Evolutionary conservation across 1,140 invertebrate genomes (phyloP), one percentile per base, ranked within the genome.

Genomic region (Drosophila ambigua): DNA sequence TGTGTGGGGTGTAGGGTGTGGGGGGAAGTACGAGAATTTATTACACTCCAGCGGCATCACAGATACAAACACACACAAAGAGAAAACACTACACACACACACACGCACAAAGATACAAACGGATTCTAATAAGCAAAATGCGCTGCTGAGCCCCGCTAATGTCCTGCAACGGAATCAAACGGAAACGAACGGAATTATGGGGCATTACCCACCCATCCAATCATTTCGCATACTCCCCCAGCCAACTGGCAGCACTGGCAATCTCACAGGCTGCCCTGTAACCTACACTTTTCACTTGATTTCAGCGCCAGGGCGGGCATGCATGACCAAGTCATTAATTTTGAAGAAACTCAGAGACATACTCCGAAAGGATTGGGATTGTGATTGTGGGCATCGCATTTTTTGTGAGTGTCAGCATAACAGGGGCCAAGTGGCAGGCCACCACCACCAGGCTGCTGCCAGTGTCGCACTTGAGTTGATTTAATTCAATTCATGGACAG

Each of bases 401-500:
- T 69, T 74, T 57, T 80, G 60, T 53, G 63, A 68, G 63, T 76
- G 60, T 76, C 62, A 77, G 74, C 72, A 43, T 20, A 48, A 52
- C 24, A 43, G 28, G 20, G 20, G 20, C 1, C 16, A 16, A 16
- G 16, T 16, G 16, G 16, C 16, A 20, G 1, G 20, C 28, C 28
- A 31, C 28, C 28, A 7, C 28, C 20, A 20, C 20, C 20, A 7
- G 13, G 50, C 20, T 24, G n/a, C 28, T 16, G 9, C 23, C 16
- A 28, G 35, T 84, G 81, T 79, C 83, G 83, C 83, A 83, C 83
- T 83, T 69, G 76, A 88, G 83, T 88, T 88, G 79, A 88, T 88
- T 88, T 88, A 88, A 88, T 88, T 88, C 83, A 88, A 88, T 88
- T 88, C 83, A 88, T 87, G 82, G 82, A 82, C 83, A 79, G 67